Conservation (phyloP, 2,797 vertebrate genomes). For the Apodemus agrarius region DNA sequence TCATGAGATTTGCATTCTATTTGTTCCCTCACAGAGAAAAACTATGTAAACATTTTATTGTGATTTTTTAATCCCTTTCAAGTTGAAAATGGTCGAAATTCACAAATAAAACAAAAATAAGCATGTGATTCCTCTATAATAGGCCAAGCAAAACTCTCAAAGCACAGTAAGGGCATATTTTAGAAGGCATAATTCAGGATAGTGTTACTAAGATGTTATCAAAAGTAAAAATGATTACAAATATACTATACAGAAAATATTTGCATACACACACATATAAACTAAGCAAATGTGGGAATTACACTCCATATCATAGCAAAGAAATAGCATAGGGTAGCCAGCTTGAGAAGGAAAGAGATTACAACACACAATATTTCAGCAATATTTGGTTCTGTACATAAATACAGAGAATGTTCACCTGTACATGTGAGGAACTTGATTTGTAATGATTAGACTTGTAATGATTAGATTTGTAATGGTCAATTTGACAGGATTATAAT, state of each 20-base stretch:
- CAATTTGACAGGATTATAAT: neutral
- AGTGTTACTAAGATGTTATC: conserved; percentile 69
- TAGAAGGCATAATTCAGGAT: conserved; percentile 60
- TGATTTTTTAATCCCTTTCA: conserved; percentile 42
- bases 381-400: neutral
- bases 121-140: conserved; percentile 62
- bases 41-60: conserved; percentile 73
- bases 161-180: conserved; percentile 62
- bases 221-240: conserved; percentile 74
- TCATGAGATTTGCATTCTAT: conserved; percentile 67
- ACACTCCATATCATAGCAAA: conserved; percentile 15
- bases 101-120: conserved; percentile 71
- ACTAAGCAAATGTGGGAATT: conserved; percentile 42
- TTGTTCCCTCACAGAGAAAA: conserved; percentile 51
- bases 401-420: neutral
- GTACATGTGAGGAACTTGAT: neutral
- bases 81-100: conserved; percentile 70
- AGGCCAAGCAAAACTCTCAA: conserved; percentile 62
- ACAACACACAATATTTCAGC: neutral
- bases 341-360: conserved; percentile 3
- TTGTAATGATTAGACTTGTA: neutral
- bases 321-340: neutral
- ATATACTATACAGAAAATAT: conserved; percentile 55
- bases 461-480: neutral
- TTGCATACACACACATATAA: neutral